phyloP scores from a whole-genome alignment of 1,140 invertebrate genomes.

The Bilobella aurantiaca region DNA sequence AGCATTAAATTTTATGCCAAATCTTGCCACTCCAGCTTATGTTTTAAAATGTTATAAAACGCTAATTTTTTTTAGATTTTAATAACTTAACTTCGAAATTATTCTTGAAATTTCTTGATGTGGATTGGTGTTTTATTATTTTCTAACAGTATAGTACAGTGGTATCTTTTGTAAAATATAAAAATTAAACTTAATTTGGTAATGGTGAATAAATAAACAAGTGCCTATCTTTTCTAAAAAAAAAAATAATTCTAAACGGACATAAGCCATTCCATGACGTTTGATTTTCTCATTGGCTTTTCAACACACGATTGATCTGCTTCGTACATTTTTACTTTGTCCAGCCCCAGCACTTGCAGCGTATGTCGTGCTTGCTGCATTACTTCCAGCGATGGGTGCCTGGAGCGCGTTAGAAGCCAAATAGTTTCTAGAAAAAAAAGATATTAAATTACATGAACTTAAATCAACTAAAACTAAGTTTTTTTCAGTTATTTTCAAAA shows the following conservation, averaged over 20 bases:
- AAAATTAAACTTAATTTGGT: not conserved
- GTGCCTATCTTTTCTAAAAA: too few species aligned
- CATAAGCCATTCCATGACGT: slow-evolving; percentile 25
- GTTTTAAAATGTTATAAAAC: too few species aligned
- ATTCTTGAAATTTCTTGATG: too few species aligned
- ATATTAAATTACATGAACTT: not conserved
- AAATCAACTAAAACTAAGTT: not conserved
- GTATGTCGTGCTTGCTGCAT: slow-evolving; percentile 30
- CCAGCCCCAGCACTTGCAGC: slow-evolving; percentile 30
- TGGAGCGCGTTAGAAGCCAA: slow-evolving; percentile 31
- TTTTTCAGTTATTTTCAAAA: slow-evolving; percentile 1
- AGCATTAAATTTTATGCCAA: too few species aligned
- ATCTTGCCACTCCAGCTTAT: too few species aligned
- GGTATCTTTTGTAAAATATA: too few species aligned
- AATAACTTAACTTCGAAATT: too few species aligned
- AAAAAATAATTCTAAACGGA: not conserved
- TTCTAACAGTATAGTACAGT: too few species aligned
- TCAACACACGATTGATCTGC: slow-evolving; percentile 32
- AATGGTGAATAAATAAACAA: not conserved
- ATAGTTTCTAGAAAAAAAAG: slow-evolving; percentile 27
- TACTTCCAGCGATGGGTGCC: slow-evolving; percentile 31
- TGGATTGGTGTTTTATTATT: too few species aligned
- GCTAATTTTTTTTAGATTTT: too few species aligned
- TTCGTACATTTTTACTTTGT: slow-evolving; percentile 35
- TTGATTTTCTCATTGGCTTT: slow-evolving; percentile 24